Percentiles rank a stretch among this genome's conserved stretches.
These are phyloP conservation scores for Nebria salina DNA, from an alignment of 2,888 invertebrate species.

Conservation along the genomic window DNA sequence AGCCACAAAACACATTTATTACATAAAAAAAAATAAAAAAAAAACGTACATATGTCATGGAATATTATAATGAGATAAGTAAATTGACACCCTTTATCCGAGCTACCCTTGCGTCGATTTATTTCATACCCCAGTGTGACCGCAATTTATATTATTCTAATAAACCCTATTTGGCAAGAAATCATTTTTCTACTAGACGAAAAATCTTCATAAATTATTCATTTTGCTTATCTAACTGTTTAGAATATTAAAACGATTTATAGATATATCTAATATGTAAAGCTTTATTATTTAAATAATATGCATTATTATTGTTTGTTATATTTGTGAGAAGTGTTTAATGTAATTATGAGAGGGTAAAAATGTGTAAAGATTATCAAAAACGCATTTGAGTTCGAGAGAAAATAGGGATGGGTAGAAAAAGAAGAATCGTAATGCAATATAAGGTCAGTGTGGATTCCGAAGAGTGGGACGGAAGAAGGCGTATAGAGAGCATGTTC, in stretches of 20 bases:
- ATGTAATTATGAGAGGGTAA: too few species aligned
- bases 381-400: not conserved
- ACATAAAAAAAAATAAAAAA: not conserved
- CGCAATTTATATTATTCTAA: not conserved
- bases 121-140: not conserved
- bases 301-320: too few species aligned
- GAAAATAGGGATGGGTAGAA: not conserved
- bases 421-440: not conserved
- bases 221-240: not conserved
- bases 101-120: not conserved
- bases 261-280: too few species aligned
- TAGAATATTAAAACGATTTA: not conserved
- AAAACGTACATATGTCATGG: not conserved
- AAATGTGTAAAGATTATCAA: too few species aligned
- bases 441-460: not conserved
- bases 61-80: not conserved
- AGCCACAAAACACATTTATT: not conserved
- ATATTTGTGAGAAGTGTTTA: too few species aligned
- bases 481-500: slow-evolving; percentile 8
- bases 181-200: not conserved
- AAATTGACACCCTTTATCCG: not conserved
- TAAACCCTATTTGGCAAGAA: not conserved
- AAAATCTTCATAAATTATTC: not conserved
- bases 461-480: too few species aligned
- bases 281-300: too few species aligned